A percentile compares a stretch with the other conserved stretches of the same genome.
Evolutionary conservation across 1,140 invertebrate genomes (phyloP).

Genomic region (Periplaneta americana): DNA sequence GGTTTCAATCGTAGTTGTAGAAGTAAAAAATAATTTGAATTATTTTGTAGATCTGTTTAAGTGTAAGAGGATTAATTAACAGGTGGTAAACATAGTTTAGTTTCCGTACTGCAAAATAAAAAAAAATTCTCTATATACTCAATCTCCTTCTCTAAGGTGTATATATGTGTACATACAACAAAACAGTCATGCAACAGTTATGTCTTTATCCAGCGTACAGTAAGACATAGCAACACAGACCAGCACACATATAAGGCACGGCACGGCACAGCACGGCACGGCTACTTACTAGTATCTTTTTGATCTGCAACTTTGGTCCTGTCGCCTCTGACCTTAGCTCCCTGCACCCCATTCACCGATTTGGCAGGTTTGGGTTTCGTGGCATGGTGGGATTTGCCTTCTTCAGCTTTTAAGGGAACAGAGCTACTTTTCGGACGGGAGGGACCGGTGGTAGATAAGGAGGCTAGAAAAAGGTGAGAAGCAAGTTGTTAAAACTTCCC

Average conservation of each 20-base stretch:
- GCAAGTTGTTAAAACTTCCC: slow-evolving; percentile 17
- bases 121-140: no score
- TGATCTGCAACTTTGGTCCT: slow-evolving; percentile 17
- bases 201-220: no score
- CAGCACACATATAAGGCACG: neutral
- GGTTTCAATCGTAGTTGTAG: no score
- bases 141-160: no score
- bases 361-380: slow-evolving; percentile 23
- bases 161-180: no score
- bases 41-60: no score
- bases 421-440: slow-evolving; percentile 46
- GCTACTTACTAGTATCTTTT: slow-evolving; percentile 22
- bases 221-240: no score
- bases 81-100: no score
- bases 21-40: no score
- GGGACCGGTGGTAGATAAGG: slow-evolving; percentile 43
- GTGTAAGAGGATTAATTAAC: no score
- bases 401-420: slow-evolving; percentile 22
- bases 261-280: neutral
- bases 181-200: no score
- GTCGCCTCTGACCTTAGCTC: slow-evolving; percentile 11
- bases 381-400: slow-evolving; percentile 22
- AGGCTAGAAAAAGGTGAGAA: slow-evolving; percentile 39
- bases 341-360: slow-evolving; percentile 21
- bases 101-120: no score